Percentiles rank a stretch among this genome's conserved stretches.
These are phyloP conservation scores for Drosophila lacicola DNA, from an alignment of 2,888 invertebrate genomes.

Conservation along the genomic window DNA sequence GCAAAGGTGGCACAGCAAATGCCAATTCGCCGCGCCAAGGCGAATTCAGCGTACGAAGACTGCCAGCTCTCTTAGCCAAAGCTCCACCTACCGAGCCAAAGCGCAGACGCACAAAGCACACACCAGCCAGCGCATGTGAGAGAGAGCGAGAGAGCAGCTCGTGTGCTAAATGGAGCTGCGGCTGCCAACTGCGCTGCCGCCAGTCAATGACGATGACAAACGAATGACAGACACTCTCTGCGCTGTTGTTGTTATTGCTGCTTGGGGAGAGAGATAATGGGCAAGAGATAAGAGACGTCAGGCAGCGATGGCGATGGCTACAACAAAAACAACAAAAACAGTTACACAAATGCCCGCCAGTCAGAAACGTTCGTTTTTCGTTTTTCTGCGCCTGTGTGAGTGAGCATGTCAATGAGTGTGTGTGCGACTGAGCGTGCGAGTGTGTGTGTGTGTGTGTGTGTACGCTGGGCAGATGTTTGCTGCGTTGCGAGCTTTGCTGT, in stretches of 20 bases:
- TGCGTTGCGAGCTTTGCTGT: constrained; percentile 27
- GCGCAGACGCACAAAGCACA: constrained; percentile 63
- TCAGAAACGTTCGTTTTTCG: constrained; percentile 75
- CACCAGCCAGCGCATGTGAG: constrained; percentile 31
- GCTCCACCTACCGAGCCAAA: constrained; percentile 71
- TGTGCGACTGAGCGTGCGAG: constrained; percentile 3
- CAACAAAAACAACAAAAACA: constrained; percentile 35
- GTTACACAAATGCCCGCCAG: constrained; percentile 82
- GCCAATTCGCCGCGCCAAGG: constrained; percentile 42
- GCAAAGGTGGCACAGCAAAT: constrained; percentile 27
- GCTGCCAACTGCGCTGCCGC: constrained; percentile 53
- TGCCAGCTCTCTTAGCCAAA: constrained; percentile 40
- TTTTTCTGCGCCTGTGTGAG: constrained; percentile 66
- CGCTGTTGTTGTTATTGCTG: constrained; percentile 33
- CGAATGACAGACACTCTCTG: constrained; percentile 81
- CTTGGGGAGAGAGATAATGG: constrained; percentile 82
- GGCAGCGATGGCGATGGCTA: constrained; percentile 70
- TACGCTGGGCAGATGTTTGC: constrained; percentile 43
- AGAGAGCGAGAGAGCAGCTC: constrained; percentile 45
- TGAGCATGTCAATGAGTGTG: constrained; percentile 32
- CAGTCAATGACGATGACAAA: constrained; percentile 77
- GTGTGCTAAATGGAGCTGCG: constrained; percentile 37
- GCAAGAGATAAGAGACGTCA: constrained; percentile 84
- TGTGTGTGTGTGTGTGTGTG: constrained; percentile 10
- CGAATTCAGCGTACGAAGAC: constrained; percentile 31